Evolutionary conservation across 1,140 invertebrate genomes (phyloP).

Genomic region (Aphaenogaster rudis): DNA sequence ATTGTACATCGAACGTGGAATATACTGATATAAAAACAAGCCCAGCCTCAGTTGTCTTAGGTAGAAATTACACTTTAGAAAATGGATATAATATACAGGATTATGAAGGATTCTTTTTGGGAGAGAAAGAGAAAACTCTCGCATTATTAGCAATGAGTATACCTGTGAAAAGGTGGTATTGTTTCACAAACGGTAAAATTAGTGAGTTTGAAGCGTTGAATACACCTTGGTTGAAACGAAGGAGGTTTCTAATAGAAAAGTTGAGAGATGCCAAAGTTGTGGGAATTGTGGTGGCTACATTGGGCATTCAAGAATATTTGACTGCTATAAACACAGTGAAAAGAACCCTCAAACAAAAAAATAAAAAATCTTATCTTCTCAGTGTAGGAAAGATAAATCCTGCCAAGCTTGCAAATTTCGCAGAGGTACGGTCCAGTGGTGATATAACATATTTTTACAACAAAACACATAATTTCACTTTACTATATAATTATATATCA

Average conservation of each 20-base stretch:
- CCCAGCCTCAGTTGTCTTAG: slow-evolving; percentile 73
- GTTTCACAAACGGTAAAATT: slow-evolving; percentile 84
- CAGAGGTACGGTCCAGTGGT: slow-evolving; percentile 89
- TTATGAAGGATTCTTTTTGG: slow-evolving; percentile 88
- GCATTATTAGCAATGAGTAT: slow-evolving; percentile 87
- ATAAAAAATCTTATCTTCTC: slow-evolving; percentile 96
- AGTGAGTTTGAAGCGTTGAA: slow-evolving; percentile 84
- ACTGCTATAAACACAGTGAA: slow-evolving; percentile 93
- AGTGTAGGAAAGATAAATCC: slow-evolving; percentile 97
- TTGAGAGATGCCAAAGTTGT: slow-evolving; percentile 95
- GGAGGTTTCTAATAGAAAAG: slow-evolving; percentile 95
- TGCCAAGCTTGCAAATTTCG: slow-evolving; percentile 97
- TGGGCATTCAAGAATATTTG: slow-evolving; percentile 94
- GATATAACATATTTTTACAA: not conserved
- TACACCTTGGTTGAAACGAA: slow-evolving; percentile 90
- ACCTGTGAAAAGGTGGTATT: slow-evolving; percentile 86
- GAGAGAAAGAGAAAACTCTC: slow-evolving; percentile 86
- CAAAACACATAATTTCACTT: not conserved
- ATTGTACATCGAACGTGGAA: slow-evolving; percentile 82
- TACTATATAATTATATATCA: not conserved
- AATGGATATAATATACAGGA: slow-evolving; percentile 78
- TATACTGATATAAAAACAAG: slow-evolving; percentile 73
- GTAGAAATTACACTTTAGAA: slow-evolving; percentile 81
- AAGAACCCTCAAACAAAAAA: slow-evolving; percentile 90
- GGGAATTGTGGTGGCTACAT: slow-evolving; percentile 95